Percentiles rank a stretch among this genome's conserved stretches.
Evolutionary conservation across 2,113 vertebrate genomes (phyloP).

Genomic region (Etheostoma spectabile): DNA sequence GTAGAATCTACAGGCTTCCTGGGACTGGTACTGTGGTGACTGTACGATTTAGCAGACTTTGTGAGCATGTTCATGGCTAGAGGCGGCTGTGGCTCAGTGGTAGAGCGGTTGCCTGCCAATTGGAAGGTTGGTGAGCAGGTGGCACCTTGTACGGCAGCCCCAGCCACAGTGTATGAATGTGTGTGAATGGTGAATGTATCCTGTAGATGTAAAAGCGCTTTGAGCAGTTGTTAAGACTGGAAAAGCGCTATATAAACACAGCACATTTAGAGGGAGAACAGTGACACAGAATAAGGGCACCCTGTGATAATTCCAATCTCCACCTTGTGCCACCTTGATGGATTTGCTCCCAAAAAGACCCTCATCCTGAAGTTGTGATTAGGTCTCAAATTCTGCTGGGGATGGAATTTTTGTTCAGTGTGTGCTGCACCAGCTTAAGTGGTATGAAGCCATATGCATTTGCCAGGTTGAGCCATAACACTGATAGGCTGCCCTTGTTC

Average conservation of each 20-base stretch:
- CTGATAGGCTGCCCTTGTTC: background rate
- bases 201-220: too few species aligned
- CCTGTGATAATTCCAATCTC: conserved; percentile 36
- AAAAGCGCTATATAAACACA: too few species aligned
- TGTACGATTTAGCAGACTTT: background rate
- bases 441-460: background rate
- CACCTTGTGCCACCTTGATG: conserved; percentile 39
- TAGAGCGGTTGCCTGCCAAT: too few species aligned
- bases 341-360: background rate
- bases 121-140: too few species aligned
- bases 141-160: too few species aligned
- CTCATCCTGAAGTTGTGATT: conserved; percentile 15
- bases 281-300: conserved; percentile 15
- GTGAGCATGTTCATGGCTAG: background rate
- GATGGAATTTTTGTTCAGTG: background rate
- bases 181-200: too few species aligned
- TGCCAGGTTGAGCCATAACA: background rate
- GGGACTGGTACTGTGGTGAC: conserved; percentile 21
- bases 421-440: background rate
- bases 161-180: too few species aligned
- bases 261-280: conserved; percentile 33
- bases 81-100: too few species aligned
- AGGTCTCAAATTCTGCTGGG: background rate
- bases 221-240: too few species aligned
- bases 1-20: conserved; percentile 30